Evolutionary conservation across 2,797 vertebrate genomes (phyloP).

Genomic region (Coluber constrictor): DNA sequence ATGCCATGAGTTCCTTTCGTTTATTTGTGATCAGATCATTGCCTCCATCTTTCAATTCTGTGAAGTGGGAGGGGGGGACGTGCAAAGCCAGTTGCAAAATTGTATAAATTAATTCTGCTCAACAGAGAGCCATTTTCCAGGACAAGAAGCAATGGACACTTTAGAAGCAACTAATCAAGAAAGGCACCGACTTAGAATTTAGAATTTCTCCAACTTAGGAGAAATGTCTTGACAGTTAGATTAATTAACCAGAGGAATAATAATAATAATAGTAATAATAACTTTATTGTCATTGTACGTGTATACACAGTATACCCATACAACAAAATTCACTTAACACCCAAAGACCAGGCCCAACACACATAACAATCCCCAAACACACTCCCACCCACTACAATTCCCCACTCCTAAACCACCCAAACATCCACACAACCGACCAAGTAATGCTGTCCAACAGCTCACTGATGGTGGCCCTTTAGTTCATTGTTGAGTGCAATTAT

Average conservation of each 20-base stretch:
- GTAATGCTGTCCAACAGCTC: no score
- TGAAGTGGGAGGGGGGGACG: neutral
- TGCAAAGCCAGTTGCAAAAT: neutral
- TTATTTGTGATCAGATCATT: neutral
- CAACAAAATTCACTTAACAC: no score
- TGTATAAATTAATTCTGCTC: neutral
- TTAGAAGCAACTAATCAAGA: neutral
- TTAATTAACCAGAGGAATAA: neutral
- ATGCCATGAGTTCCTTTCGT: neutral
- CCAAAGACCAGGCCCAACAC: no score
- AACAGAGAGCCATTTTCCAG: neutral
- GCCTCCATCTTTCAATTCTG: neutral
- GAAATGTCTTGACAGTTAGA: neutral
- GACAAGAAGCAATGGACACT: neutral
- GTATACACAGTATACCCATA: no score
- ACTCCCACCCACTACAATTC: no score
- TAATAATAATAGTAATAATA: no score
- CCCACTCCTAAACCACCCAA: no score
- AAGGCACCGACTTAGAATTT: neutral
- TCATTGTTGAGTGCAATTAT: no score
- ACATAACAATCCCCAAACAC: no score
- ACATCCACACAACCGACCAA: no score
- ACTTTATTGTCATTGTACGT: no score
- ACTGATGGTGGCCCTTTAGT: no score
- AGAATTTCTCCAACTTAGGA: neutral